Base-by-base conservation (phyloP, 1,140 invertebrate genomes). In the Dreissena rostriformis region DNA sequence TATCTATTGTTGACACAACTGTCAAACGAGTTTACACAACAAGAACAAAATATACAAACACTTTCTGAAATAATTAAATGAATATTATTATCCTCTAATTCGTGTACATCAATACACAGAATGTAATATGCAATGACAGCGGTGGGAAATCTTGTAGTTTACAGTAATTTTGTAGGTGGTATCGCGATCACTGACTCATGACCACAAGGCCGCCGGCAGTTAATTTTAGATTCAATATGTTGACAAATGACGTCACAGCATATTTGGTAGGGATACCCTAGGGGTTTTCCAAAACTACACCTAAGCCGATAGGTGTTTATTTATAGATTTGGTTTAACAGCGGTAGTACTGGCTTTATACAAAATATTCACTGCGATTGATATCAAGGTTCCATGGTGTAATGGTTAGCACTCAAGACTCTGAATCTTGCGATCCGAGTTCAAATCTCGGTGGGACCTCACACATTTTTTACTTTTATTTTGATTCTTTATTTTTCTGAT, bases 351-450 rank as follows among this genome's bases (percentile, higher is more conserved):
- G 39, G 57, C 2, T 61, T 5, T 61, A 61, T 61, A n/a, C 57
- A 24, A 6, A 24, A 12, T 61, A 61, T 61, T 24, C 2, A 4
- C 22, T 11, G 2, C 6, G 0, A 49, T 1, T 51, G 26, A 4
- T 4, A 55, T 53, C 11, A 72, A 0, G 84, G 84, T 86, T 82
- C 85, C 53, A 82, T 86, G 85, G 85, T 86, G 84, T 86, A 86
- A 82, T 86, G 85, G 85, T 86, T 86, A 86, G 85, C 85, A 82
- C 85, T 82, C 79, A 73, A 79, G 85, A 86, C 84, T 86, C 84
- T 86, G 84, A 86, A 86, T 86, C 84, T 79, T 76, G 84, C 84
- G 79, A 86, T 86, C 84, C 84, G 84, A 86, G 84, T 86, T 86
- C 84, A 86, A 82, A 78, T 86, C 84, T 86, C 84, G 84, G 84